A percentile compares a stretch with the other conserved stretches of the same genome.
Evolutionary conservation across 2,113 vertebrate species (phyloP).

Genomic region (Pollachius pollachius): DNA sequence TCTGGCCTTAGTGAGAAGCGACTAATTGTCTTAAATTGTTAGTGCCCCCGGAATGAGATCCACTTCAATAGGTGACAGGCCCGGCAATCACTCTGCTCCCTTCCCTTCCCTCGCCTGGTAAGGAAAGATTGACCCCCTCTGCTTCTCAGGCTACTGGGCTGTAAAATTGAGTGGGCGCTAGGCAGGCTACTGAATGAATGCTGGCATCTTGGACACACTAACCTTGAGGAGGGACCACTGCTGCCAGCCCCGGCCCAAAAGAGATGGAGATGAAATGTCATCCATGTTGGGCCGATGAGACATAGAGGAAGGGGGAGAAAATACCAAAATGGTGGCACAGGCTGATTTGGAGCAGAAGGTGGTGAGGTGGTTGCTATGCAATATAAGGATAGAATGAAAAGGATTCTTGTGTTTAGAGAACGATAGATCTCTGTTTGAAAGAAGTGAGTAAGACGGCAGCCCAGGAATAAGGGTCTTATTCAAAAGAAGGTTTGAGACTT

Average conservation of each 20-base stretch:
- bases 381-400: not conserved
- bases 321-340: slow-evolving; percentile 14
- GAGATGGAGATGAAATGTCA: slow-evolving; percentile 67
- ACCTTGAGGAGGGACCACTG: slow-evolving; percentile 75
- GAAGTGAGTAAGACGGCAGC: slow-evolving; percentile 12
- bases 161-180: slow-evolving; percentile 77
- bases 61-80: slow-evolving; percentile 59
- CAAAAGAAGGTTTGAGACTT: not conserved
- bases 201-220: slow-evolving; percentile 73
- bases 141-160: slow-evolving; percentile 77
- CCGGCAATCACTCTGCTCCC: slow-evolving; percentile 60
- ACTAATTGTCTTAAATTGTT: slow-evolving; percentile 70
- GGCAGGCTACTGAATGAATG: slow-evolving; percentile 74
- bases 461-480: not conserved
- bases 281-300: slow-evolving; percentile 60
- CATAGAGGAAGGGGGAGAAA: slow-evolving; percentile 32
- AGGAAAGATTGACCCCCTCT: slow-evolving; percentile 66
- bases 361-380: not conserved
- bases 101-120: slow-evolving; percentile 39
- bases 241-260: slow-evolving; percentile 71
- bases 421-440: not conserved
- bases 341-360: not conserved
- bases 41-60: slow-evolving; percentile 60
- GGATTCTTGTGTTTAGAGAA: not conserved
- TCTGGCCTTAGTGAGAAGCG: slow-evolving; percentile 62